Evolutionary conservation across 2,797 vertebrate genomes (phyloP), one percentile per base, ranked within the genome.

Genomic region (Euphonia xanthogaster): DNA sequence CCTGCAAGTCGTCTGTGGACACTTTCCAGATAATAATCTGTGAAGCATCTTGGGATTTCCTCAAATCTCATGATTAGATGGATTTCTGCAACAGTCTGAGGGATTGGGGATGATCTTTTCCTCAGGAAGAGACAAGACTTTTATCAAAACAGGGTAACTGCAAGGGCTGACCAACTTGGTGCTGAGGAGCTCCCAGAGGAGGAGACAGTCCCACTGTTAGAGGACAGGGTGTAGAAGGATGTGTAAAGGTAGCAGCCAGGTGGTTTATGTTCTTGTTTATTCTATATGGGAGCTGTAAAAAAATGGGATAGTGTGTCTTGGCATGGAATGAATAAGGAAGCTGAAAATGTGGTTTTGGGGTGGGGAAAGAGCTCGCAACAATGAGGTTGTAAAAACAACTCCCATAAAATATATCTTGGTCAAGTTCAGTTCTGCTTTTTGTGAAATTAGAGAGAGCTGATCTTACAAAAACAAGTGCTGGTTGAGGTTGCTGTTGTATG

Each of bases 401-500:
- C 28, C 53, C 74, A 47, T 80, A 82, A 90, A 87, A 78, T 61
- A 74, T 81, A 73, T 93, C 82, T 88, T 85, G 86, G 57, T 93
- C 79, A 83, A 94, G 40, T 91, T 97, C 48, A 72, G 31, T 63
- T 91, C 90, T 73, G 93, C 44, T 71, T 93, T 94, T 83, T 94
- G 75, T 92, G 78, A 95, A 96, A 94, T 35, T 74, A 51, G 53
- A 77, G 82, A 89, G 76, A 96, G 60, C 51, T 61, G 93, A 80
- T 89, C 83, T 95, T 96, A 94, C 68, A 93, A 94, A 95, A 93
- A 89, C 80, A 96, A 86, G 84, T 66, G 87, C 91, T 90, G 80
- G 66, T 93, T 93, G 87, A 79, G 89, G 66, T 86, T 95, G 74
- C 76, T 88, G 86, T 80, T 81, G 57, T 91, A 92, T 77, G 76